Evolutionary conservation across 2,888 invertebrate species (phyloP).

Genomic region (Oligia latruncula): DNA sequence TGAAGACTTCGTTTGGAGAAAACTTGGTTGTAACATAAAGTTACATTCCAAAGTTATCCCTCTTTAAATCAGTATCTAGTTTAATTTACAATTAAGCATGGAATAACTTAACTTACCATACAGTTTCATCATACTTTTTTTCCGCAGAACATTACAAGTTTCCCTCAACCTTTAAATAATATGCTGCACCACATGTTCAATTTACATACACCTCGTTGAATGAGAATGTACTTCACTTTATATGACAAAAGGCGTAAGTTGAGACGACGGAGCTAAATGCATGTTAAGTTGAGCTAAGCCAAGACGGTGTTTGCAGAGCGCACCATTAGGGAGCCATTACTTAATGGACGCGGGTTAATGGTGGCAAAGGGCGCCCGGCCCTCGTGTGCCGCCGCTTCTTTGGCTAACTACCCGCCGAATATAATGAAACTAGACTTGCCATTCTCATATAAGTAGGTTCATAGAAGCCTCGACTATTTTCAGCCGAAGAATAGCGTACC

Average conservation of each 20-base stretch:
- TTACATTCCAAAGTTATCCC: constrained; percentile 21
- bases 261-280: constrained; percentile 66
- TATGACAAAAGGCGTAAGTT: constrained; percentile 59
- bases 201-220: constrained; percentile 39
- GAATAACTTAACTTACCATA: constrained; percentile 33
- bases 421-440: constrained; percentile 60
- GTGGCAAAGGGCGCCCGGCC: constrained; percentile 71
- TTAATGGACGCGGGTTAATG: constrained; percentile 83
- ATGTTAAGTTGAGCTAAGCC: constrained; percentile 71
- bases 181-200: constrained; percentile 30
- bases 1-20: constrained; percentile 38
- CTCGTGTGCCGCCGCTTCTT: constrained; percentile 62
- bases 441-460: constrained; percentile 24
- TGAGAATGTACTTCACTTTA: constrained; percentile 39
- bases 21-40: constrained; percentile 37
- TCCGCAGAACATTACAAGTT: constrained; percentile 29
- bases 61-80: constrained; percentile 12
- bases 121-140: constrained; percentile 25
- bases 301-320: constrained; percentile 77
- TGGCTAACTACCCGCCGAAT: constrained; percentile 51
- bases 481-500: background rate
- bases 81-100: constrained; percentile 23
- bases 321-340: constrained; percentile 81
- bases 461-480: background rate
- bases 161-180: constrained; percentile 38